Percentiles rank a stretch among this genome's conserved stretches.
phyloP scores from a whole-genome alignment of 2,888 invertebrate genomes.

The Phorcus lineatus region DNA sequence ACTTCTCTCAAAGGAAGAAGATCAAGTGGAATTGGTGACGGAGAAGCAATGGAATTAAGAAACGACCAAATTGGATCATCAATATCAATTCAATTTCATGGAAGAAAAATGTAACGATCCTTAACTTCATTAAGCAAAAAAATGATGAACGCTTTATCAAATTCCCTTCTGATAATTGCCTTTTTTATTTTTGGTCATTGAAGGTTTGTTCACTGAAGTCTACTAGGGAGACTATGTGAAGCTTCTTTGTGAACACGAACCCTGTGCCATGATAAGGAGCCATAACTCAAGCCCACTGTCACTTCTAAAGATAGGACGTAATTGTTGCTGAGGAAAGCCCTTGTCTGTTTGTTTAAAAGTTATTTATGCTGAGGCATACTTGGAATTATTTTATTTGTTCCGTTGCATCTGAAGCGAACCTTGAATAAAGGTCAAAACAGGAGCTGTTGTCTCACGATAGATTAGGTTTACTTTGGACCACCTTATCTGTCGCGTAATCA shows the following conservation, averaged over 20 bases:
- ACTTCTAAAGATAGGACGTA: slow-evolving; percentile 10
- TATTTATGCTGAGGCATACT: slow-evolving; percentile 3
- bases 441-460: not conserved
- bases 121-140: not conserved
- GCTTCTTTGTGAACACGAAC: not conserved
- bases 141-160: not conserved
- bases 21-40: too few relatives aligned
- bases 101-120: not conserved
- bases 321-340: slow-evolving; percentile 1
- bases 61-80: not conserved
- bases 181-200: not conserved
- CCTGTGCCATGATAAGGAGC: slow-evolving; percentile 1
- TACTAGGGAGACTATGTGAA: too few relatives aligned
- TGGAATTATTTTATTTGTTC: slow-evolving; percentile 15
- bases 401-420: slow-evolving; percentile 9
- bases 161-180: not conserved
- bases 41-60: not conserved
- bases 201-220: too few relatives aligned
- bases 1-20: not conserved
- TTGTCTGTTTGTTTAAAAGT: slow-evolving; percentile 1
- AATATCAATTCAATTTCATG: not conserved
- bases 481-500: not conserved
- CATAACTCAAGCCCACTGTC: not conserved
- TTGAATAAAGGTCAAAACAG: not conserved
- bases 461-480: slow-evolving; percentile 6